Base-by-base conservation (phyloP, 1,140 invertebrate species). In the Saccostrea cuccullata region DNA sequence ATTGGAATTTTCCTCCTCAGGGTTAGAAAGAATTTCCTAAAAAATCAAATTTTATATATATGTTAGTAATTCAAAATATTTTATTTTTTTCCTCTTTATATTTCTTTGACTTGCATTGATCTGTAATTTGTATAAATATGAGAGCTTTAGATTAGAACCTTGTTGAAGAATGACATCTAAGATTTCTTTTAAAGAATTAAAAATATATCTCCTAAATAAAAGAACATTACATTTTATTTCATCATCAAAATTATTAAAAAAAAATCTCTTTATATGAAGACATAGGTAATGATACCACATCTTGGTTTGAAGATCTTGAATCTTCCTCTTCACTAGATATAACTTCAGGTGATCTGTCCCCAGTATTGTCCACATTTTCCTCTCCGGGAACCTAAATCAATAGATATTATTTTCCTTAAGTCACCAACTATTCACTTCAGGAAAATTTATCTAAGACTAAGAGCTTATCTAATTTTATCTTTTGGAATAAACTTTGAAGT, bases 281-380 rank as follows among this genome's bases (percentile, higher is more conserved):
- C 47, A 47, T 47, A 47, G 6, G 47, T 2, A 47, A 11, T 47
- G 5, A 36, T 77, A 77, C 70, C 70, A 77, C 70, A 17, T 77
- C 70, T 77, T 77, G 70, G 70, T 77, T 30, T 36, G 70, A 77
- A 30, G 70, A 77, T 30, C 70, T 77, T 36, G 70, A 77, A 30
- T 77, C 70, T 30, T 77, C 70, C 26, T 36, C 70, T 3, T 77
- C 70, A 77, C 70, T 77, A 15, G 70, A 77, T 15, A 77, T 77
- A 13, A 77, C 70, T 77, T 77, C 70, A 36, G 70, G 23, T 30
- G 70, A 77, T 36, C 26, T 36, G 13, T 36, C 70, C 23, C 70
- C 9, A 4, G 11, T 36, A 13, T 36, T 30, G 4, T 77, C 26
- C 23, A 36, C 9, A 13, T 36, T 77, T 3, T 77, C 70, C 70